phyloP scores from a whole-genome alignment of 2,888 invertebrate genomes.

The Helicoverpa assulta region DNA sequence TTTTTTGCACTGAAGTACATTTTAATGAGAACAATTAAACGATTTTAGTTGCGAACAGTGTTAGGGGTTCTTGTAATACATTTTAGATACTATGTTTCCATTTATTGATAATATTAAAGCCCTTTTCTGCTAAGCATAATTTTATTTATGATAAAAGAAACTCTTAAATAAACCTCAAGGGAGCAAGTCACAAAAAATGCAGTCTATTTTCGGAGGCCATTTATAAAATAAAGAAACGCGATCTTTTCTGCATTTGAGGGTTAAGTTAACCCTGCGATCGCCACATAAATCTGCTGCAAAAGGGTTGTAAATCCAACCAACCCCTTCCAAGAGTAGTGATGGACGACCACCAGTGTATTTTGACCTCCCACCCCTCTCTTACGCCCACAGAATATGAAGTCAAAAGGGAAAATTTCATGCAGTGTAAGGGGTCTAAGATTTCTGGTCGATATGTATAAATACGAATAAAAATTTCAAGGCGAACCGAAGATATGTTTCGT shows the following conservation, averaged over 20 bases:
- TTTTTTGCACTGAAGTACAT: constrained; percentile 48
- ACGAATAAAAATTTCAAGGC: constrained; percentile 86
- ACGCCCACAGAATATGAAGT: constrained; percentile 26
- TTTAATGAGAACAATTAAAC: constrained; percentile 59
- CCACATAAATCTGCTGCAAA: constrained; percentile 86
- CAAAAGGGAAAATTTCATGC: constrained; percentile 43
- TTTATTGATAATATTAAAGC: neutral
- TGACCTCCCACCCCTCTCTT: constrained; percentile 61
- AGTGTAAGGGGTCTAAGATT: constrained; percentile 62
- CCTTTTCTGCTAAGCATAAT: neutral
- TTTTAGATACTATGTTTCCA: neutral
- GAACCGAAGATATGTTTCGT: constrained; percentile 79
- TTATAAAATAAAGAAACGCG: constrained; percentile 88
- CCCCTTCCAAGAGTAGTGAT: constrained; percentile 82
- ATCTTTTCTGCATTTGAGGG: constrained; percentile 85
- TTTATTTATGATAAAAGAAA: neutral
- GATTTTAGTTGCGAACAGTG: constrained; percentile 36
- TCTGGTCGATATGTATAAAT: constrained; percentile 77
- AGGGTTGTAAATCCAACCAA: constrained; percentile 88
- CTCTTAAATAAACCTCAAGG: constrained; percentile 20
- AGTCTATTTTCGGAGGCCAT: constrained; percentile 81
- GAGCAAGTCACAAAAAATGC: constrained; percentile 58
- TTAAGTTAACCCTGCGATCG: constrained; percentile 79
- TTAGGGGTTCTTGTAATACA: constrained; percentile 24
- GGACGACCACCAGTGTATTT: constrained; percentile 70